Percentiles rank a stretch among this genome's conserved stretches.
These are phyloP conservation scores for Pachycephus smyrnensis DNA, from an alignment of 2,888 invertebrate species.

Conservation along the genomic window DNA sequence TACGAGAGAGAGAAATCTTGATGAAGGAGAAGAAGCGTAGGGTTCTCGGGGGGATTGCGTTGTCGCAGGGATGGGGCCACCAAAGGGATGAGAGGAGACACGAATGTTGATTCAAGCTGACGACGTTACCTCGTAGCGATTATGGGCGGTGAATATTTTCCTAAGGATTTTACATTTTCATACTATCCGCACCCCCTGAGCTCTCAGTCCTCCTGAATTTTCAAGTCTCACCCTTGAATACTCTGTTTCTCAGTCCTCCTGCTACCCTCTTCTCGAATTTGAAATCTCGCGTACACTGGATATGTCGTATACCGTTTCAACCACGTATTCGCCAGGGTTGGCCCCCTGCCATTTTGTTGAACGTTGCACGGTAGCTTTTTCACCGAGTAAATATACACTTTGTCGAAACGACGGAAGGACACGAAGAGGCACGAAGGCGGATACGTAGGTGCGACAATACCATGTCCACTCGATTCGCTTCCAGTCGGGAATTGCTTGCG, in stretches of 20 bases:
- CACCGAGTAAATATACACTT: background rate
- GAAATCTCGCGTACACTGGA: background rate
- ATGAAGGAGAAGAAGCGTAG: constrained; percentile 3
- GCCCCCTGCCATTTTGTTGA: background rate
- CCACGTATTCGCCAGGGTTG: background rate
- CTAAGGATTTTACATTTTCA: constrained; percentile 38
- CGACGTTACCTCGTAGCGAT: constrained; percentile 40
- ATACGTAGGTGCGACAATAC: background rate
- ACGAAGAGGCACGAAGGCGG: background rate
- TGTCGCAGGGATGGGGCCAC: constrained; percentile 4
- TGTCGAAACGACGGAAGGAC: background rate
- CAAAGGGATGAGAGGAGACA: constrained; percentile 20
- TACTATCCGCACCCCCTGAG: constrained; percentile 14
- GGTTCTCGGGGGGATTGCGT: constrained; percentile 20
- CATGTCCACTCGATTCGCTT: background rate
- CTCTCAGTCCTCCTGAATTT: constrained; percentile 12
- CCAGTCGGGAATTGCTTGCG: background rate
- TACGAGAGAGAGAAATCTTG: background rate
- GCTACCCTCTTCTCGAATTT: background rate
- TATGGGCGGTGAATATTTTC: constrained; percentile 45
- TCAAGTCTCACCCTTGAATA: constrained; percentile 2
- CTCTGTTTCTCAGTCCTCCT: background rate
- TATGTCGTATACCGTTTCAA: background rate
- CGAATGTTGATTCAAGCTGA: constrained; percentile 43
- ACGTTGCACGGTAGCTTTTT: background rate